A percentile compares a stretch with the other conserved stretches of the same genome.
These are phyloP conservation scores for Gymnoscopelus microlampas DNA, from an alignment of 2,797 vertebrate species.

Conservation along the genomic window DNA sequence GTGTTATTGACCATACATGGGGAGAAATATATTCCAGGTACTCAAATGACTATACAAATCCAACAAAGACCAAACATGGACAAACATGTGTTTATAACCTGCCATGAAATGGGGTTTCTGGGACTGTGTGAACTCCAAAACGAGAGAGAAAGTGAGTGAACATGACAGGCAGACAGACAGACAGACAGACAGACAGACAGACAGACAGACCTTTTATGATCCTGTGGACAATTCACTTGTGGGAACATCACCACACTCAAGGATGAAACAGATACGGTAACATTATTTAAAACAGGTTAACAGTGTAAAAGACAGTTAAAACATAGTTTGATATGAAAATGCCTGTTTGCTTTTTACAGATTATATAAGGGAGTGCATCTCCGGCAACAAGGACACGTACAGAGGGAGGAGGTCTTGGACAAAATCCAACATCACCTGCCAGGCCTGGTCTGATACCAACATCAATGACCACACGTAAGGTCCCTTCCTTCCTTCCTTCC, in stretches of 20 bases:
- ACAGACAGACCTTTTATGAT: no score
- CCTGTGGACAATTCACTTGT: no score
- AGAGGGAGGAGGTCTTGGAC: constrained; percentile 91
- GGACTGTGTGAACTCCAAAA: constrained; percentile 9
- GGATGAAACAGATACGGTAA: no score
- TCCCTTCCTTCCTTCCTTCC: background rate
- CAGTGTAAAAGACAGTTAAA: no score
- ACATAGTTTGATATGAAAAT: constrained; percentile 27
- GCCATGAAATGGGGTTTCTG: constrained; percentile 7
- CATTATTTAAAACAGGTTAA: no score
- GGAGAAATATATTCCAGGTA: constrained; percentile 46
- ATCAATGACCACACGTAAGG: constrained; percentile 97
- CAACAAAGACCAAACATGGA: constrained; percentile 27
- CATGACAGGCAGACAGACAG: no score
- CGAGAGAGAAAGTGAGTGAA: constrained; percentile 26
- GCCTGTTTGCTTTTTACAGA: constrained; percentile 76
- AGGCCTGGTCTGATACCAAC: constrained; percentile 94
- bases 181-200: no score
- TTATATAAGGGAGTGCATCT: constrained; percentile 93
- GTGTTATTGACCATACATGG: constrained; percentile 67
- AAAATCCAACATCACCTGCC: constrained; percentile 92
- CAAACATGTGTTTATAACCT: constrained; percentile 19
- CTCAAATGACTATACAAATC: constrained; percentile 29
- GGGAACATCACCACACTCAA: no score
- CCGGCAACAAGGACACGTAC: constrained; percentile 90